Conservation (phyloP, 2,888 invertebrate species). For the Drosophila lutescens region DNA sequence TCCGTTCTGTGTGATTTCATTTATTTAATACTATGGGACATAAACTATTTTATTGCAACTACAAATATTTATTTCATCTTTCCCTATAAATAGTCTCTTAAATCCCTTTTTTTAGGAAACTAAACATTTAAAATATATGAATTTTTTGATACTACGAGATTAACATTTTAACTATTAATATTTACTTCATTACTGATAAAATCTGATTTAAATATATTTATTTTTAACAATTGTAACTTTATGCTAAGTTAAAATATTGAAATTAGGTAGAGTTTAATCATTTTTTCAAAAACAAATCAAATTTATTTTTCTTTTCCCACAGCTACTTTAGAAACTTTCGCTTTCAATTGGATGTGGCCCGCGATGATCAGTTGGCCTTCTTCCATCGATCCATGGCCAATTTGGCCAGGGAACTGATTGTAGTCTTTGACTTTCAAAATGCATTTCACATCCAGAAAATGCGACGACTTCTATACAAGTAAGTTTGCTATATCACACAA, state of each 20-base stretch:
- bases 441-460: constrained; percentile 83
- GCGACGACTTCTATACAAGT: constrained; percentile 82
- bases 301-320: constrained; percentile 36
- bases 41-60: neutral
- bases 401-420: constrained; percentile 81
- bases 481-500: constrained; percentile 28
- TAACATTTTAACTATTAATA: too few species aligned
- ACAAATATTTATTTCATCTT: too few species aligned
- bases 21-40: neutral
- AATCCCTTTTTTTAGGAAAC: too few species aligned
- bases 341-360: constrained; percentile 81
- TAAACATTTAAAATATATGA: too few species aligned
- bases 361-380: constrained; percentile 83
- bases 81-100: too few species aligned
- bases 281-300: too few species aligned
- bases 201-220: too few species aligned
- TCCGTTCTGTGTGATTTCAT: neutral
- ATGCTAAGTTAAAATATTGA: too few species aligned
- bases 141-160: too few species aligned
- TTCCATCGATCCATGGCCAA: constrained; percentile 81
- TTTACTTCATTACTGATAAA: too few species aligned
- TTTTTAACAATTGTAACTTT: too few species aligned
- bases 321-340: constrained; percentile 84
- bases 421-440: constrained; percentile 83
- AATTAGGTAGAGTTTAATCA: too few species aligned